Evolutionary conservation across 2,113 vertebrate species (phyloP).

Genomic region (Lutjanus erythropterus): DNA sequence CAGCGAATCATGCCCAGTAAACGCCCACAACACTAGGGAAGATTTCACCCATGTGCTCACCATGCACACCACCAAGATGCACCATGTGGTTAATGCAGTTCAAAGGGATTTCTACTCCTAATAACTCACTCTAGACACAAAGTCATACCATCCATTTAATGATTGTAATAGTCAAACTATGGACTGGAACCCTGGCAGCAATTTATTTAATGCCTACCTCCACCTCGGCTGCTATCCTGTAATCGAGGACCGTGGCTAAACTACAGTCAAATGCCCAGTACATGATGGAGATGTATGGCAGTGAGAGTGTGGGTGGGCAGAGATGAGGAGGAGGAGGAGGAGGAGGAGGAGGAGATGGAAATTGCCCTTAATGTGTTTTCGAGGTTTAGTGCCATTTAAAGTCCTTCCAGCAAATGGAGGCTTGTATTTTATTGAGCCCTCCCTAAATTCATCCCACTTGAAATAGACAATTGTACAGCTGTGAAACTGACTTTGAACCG

Average conservation of each 20-base stretch:
- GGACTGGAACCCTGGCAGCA: constrained; percentile 66
- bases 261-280: constrained; percentile 47
- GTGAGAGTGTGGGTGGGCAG: constrained; percentile 44
- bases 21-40: too few species aligned
- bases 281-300: constrained; percentile 48
- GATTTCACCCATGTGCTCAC: constrained; percentile 61
- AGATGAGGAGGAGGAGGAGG: constrained; percentile 1
- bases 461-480: constrained; percentile 32
- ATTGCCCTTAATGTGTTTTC: constrained; percentile 61
- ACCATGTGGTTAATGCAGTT: constrained; percentile 51
- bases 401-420: constrained; percentile 32
- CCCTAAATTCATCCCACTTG: constrained; percentile 39
- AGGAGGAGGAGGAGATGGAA: constrained; percentile 21
- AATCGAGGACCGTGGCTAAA: constrained; percentile 60
- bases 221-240: constrained; percentile 52
- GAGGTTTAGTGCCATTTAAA: constrained; percentile 55
- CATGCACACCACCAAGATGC: constrained; percentile 32
- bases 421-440: constrained; percentile 42
- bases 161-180: constrained; percentile 52
- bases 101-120: constrained; percentile 56
- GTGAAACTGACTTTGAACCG: constrained; percentile 31
- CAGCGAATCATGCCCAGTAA: constrained; percentile 11
- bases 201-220: constrained; percentile 65
- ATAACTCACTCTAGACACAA: constrained; percentile 44
- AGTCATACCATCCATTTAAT: constrained; percentile 67